Evolutionary conservation across 2,113 vertebrate genomes (phyloP).

Genomic region (Brienomyrus longianalis): DNA sequence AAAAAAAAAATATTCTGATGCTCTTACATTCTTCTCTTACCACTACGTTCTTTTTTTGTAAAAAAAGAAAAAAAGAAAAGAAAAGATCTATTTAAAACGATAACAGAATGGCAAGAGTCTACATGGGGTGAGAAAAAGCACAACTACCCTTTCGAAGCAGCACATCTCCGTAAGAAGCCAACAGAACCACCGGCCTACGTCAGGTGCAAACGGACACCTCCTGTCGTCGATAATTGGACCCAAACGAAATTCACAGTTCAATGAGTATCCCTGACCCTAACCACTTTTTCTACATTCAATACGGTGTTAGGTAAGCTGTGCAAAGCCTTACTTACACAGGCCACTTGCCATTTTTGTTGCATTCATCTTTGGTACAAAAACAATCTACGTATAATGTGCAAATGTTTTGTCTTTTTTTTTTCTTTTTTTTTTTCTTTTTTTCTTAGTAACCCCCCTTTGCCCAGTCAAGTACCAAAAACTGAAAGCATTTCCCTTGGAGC

Average conservation of each 20-base stretch:
- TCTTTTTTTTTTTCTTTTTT: conserved; percentile 38
- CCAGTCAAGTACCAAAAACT: conserved; percentile 61
- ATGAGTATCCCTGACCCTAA: conserved; percentile 90
- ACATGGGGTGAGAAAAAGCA: conserved; percentile 13
- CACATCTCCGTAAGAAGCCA: conserved; percentile 78
- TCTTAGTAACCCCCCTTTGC: conserved; percentile 34
- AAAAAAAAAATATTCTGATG: conserved; percentile 62
- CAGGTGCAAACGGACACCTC: conserved; percentile 78
- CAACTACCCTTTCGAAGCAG: conserved; percentile 52
- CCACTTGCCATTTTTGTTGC: conserved; percentile 97
- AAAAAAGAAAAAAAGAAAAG: conserved; percentile 23
- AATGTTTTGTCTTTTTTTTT: conserved; percentile 85
- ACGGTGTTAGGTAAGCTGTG: conserved; percentile 99
- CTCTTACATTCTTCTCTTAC: conserved; percentile 40
- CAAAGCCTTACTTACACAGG: conserved; percentile 99
- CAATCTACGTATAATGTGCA: conserved; percentile 98
- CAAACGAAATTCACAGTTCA: conserved; percentile 99
- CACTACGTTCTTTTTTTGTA: conserved; percentile 32
- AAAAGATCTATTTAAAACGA: conserved; percentile 21
- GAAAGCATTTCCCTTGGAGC: conserved; percentile 78
- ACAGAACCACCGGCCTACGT: conserved; percentile 67
- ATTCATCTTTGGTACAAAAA: conserved; percentile 99
- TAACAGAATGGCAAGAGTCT: conserved; percentile 53
- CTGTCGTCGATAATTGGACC: conserved; percentile 99
- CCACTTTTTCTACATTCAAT: conserved; percentile 97